Evolutionary conservation across 2,797 vertebrate genomes (phyloP), one percentile per base, ranked within the genome.

Genomic region (Perodicticus potto): DNA sequence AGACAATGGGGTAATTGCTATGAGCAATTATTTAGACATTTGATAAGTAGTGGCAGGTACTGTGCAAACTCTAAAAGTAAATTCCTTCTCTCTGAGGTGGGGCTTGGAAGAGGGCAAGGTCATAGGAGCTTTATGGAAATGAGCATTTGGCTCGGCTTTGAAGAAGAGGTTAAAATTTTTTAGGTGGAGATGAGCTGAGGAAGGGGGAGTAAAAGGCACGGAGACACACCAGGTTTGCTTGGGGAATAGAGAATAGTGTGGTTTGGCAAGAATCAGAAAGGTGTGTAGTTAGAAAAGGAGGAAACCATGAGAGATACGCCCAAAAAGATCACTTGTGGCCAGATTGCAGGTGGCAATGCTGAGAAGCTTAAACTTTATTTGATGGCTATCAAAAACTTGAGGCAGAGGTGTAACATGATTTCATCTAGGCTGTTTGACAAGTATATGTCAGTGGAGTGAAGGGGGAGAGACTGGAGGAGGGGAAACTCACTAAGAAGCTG

Each of bases 1-100:
- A 37, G 45, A 86, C 78, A 69, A 49, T 45, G 63, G 29, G 49
- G 77, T 76, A 43, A 74, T 96, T 91, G 72, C 83, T 90, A 45
- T 80, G 37, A 86, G n/a, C 83, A 94, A 86, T 95, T 89, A 59
- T 90, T 82, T 61, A 72, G 23, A 96, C 72, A n/a, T 84, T 96
- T 82, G 82, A 4, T 70, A 90, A 92, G 65, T 93, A 91, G 69
- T 76, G 74, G 19, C 70, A 96, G 83, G 55, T 34, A 78, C 49
- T 77, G 40, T 83, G 32, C 7, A 40, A 90, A 92, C 74, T 87
- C 90, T 85, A 34, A 78, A 85, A 95, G 85, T 72, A 93, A 93
- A 92, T 67, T 59, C 43, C 74, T 90, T 93, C 74, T 84, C 37
- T 82, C 61, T 90, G 43, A 89, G 53, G 10, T 22, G 2, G 29